Base-by-base conservation (phyloP, 30 jellyfish, hydroid and myxozoan genomes). In the Rhopilema esculentum region DNA sequence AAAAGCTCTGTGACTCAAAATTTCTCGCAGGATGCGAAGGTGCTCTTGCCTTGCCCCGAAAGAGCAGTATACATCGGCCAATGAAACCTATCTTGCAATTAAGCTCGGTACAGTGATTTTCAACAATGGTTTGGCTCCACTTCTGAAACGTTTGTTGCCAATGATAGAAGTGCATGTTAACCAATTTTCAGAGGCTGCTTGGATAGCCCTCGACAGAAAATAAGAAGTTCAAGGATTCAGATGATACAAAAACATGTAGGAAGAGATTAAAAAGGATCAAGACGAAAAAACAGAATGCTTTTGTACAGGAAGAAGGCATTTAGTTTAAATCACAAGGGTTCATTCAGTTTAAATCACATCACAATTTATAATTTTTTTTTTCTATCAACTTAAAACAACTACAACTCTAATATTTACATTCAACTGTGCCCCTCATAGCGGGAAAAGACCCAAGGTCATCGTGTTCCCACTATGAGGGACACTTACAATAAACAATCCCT, bases 41-140 rank as follows among this genome's bases (percentile, higher is more conserved):
- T 17, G 28, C 48, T 33, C 68, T 40, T 21, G 64, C 32, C 30
- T 78, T 22, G 61, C 69, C 52, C 82, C 88, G 63, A 51, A 57
- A 49, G 83, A 78, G 28, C 88, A 78, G 52, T 78, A 49, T 52
- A 78, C 57, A 27, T 51, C 63, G 52, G 81, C 88, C 32, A 51
- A n/a, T 22, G 88, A 78, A 78, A 78, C 82, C 25, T 19, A 24
- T 12, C 32, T 78, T 22, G 88, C 84, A 15, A 27, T 78, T 22
- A 78, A 61, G 26, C 63, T 49, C 8, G 81, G 69, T 49, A 49
- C 66, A 25, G 23, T 29, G 21, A 21, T 78, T 22, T 78, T 24
- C 66, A 61, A 78, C 32, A 20, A 22, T 61, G 88, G 88, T 61
- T 24, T 61, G 72, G 72, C 72, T 63, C 72, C 72, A 63, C 29